Conservation (phyloP, 2,888 invertebrate genomes). For the Cyrtodaria siliqua region DNA sequence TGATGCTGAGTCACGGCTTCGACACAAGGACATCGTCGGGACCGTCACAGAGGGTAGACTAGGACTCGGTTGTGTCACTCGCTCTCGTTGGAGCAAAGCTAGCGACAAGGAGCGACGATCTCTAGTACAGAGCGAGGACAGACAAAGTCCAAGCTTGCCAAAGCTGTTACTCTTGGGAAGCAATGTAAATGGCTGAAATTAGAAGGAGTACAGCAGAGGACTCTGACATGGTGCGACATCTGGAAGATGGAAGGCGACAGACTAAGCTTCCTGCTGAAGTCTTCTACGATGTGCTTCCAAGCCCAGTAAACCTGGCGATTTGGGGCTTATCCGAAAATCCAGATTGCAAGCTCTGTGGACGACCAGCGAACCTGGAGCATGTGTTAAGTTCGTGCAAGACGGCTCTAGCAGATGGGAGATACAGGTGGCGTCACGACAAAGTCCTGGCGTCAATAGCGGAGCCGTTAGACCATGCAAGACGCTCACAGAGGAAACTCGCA, state of each 20-base stretch:
- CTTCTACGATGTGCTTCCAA: background rate
- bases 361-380: background rate
- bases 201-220: constrained; percentile 1
- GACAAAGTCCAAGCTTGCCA: background rate
- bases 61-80: background rate
- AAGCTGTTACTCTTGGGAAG: constrained; percentile 1
- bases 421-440: background rate
- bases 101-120: too few species aligned
- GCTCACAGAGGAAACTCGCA: background rate
- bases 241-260: constrained; percentile 7
- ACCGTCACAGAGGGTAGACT: background rate
- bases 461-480: background rate
- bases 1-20: background rate
- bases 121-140: background rate
- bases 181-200: constrained; percentile 4
- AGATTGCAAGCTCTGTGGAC: background rate
- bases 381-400: too few species aligned
- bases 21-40: background rate
- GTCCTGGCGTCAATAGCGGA: background rate
- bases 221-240: constrained; percentile 1
- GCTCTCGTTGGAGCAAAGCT: too few species aligned
- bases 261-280: background rate
- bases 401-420: background rate
- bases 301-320: background rate
- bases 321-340: background rate